Conservation (phyloP, 2,113 vertebrate genomes). For the Ptyas mucosa region DNA sequence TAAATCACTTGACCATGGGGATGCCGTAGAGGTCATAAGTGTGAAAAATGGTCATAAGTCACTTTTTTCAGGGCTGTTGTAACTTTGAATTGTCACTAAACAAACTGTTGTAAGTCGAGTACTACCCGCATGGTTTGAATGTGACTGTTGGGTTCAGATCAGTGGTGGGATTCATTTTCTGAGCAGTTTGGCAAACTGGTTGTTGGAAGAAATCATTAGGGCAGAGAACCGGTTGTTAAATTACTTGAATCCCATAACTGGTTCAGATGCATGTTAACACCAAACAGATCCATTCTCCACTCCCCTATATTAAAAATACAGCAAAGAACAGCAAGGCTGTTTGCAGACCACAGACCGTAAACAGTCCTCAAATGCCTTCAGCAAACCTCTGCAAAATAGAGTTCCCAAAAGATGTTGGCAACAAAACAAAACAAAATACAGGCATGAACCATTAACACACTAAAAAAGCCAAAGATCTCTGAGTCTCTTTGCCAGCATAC, state of each 20-base stretch:
- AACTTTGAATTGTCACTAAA: not conserved
- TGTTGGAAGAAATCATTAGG: too few species aligned
- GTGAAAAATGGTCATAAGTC: not conserved
- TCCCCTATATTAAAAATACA: not conserved
- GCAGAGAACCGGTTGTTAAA: too few species aligned
- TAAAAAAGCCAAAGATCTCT: not conserved
- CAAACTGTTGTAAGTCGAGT: not conserved
- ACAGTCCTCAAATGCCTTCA: not conserved
- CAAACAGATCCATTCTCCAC: not conserved
- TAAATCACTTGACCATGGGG: not conserved
- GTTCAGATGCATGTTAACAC: not conserved
- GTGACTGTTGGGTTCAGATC: not conserved
- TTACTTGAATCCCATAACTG: too few species aligned
- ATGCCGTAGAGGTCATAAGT: not conserved
- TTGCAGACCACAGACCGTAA: not conserved
- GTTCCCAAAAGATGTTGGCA: not conserved
- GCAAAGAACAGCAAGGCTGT: not conserved
- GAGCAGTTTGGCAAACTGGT: too few species aligned
- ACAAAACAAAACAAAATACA: not conserved
- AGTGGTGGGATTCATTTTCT: too few species aligned
- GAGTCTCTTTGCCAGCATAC: not conserved
- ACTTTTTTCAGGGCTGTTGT: not conserved
- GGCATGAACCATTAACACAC: not conserved
- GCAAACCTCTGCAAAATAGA: not conserved
- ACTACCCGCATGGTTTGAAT: not conserved